Evolutionary conservation across 64 coral and sea anemone species (phyloP), one percentile per base, ranked within the genome.

Genomic region (Porites lutea): DNA sequence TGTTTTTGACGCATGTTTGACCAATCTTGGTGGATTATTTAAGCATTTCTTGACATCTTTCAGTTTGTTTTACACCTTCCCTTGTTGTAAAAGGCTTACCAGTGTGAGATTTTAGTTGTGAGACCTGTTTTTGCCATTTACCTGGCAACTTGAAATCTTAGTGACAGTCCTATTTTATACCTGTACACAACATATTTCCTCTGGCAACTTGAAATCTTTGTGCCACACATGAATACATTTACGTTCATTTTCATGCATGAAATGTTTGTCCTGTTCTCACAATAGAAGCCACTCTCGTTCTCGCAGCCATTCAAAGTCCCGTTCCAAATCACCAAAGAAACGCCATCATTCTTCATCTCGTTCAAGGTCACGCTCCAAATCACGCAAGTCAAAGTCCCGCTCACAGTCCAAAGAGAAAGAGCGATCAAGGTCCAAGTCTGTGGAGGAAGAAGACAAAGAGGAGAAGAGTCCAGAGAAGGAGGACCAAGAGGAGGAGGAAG

Each of bases 291-390:
- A 83, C 59, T 90, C 81, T 47, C 87, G 45, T 73, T 97, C 62
- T 63, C 87, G 61, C 55, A 93, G 86, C 77, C 87, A 73, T 7
- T 84, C 78, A n/a, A 89, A 88, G 50, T 98, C 97, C 8, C 91
- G 85, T 44, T 96, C 94, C 44, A 77, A 89, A 78, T 99, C 97
- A 55, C 97, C 97, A 21, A 99, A 89, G 63, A 89, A 95, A 16
- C 88, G 91, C 10, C 94, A 92, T 2, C 89, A 74, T 58, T 97
- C 95, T 7, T 79, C 75, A 19, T 97, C 88, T 16, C 91, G 88
- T 48, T 98, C 96, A 18, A 72, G 93, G 55, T 99, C 97, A 14
- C 84, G 59, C 19, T 96, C 93, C 70, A 95, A 86, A 70, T 95
- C 96, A 3, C 88, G 77, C 48, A 96, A 96, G 14, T 98, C 96